These are phyloP conservation scores for Plagiodera versicolora DNA, from an alignment of 2,888 invertebrate genomes.

Conservation along the genomic window DNA sequence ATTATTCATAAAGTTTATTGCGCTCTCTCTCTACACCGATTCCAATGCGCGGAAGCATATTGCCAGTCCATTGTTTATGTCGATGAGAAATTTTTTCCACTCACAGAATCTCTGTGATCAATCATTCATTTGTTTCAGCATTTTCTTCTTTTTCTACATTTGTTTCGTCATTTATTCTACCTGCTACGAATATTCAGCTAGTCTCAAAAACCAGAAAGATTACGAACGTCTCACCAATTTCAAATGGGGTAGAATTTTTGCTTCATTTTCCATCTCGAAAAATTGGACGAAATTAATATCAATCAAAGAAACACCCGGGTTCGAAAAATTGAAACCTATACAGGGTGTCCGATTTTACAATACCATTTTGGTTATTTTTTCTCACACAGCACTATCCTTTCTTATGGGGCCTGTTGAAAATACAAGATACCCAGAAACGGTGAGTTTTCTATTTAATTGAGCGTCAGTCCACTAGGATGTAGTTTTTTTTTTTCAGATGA, in stretches of 20 bases:
- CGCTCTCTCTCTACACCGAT: too few species aligned
- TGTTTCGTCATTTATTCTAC: conserved; percentile 24
- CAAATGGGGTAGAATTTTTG: neutral
- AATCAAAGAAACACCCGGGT: conserved; percentile 24
- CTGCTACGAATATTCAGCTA: conserved; percentile 17
- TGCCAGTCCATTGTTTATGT: too few species aligned
- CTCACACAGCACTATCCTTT: conserved; percentile 32
- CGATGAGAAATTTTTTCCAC: too few species aligned
- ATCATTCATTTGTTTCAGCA: neutral
- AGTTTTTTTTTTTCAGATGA: conserved; percentile 27
- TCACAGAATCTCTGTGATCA: too few species aligned
- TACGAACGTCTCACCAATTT: conserved; percentile 10
- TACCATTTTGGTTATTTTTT: conserved; percentile 33
- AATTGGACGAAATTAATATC: conserved; percentile 35
- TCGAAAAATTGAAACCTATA: conserved; percentile 31
- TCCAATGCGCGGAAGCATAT: too few species aligned
- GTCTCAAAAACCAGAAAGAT: conserved; percentile 6
- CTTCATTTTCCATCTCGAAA: conserved; percentile 30
- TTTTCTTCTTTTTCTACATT: too few species aligned
- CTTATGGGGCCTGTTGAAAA: conserved; percentile 34
- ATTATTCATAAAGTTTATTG: too few species aligned
- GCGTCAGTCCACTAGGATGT: too few species aligned
- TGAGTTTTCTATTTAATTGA: too few species aligned
- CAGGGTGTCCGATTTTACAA: conserved; percentile 35
- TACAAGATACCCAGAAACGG: conserved; percentile 34